Evolutionary conservation across 2,797 vertebrate genomes (phyloP).

Genomic region (Acipenser oxyrinchus): DNA sequence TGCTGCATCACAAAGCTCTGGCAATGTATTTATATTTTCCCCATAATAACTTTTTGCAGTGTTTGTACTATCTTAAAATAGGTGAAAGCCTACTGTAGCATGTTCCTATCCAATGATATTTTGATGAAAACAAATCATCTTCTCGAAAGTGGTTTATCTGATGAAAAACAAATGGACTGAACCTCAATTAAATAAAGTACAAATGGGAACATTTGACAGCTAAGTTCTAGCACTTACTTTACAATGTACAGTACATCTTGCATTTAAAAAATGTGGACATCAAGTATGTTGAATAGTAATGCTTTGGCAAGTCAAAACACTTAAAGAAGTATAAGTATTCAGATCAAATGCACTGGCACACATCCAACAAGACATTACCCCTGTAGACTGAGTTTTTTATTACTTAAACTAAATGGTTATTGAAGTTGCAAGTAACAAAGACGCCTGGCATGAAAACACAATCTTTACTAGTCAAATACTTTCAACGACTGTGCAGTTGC

Average conservation of each 20-base stretch:
- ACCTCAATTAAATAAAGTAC: not conserved
- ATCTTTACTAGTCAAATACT: slow-evolving; percentile 47
- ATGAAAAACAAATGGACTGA: not conserved
- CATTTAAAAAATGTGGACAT: not conserved
- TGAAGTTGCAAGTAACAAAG: slow-evolving; percentile 53
- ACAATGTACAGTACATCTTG: not conserved
- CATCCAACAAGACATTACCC: slow-evolving; percentile 42
- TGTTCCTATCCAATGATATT: not conserved
- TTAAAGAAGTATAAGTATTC: slow-evolving; percentile 23
- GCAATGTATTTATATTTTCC: too few species aligned
- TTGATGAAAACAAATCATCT: slow-evolving; percentile 2
- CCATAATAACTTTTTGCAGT: too few species aligned
- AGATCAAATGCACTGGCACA: slow-evolving; percentile 25
- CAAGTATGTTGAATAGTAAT: not conserved
- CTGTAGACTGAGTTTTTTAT: slow-evolving; percentile 62
- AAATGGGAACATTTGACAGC: not conserved
- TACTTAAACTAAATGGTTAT: slow-evolving; percentile 55
- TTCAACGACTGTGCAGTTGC: slow-evolving; percentile 40
- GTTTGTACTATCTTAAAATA: too few species aligned
- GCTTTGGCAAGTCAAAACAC: slow-evolving; percentile 1
- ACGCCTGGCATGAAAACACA: slow-evolving; percentile 48
- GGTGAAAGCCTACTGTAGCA: not conserved
- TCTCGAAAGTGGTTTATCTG: not conserved
- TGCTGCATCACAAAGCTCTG: too few species aligned
- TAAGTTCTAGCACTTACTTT: not conserved